These are phyloP conservation scores for Timema cristinae DNA, from an alignment of 2,888 invertebrate genomes.

Conservation along the genomic window DNA sequence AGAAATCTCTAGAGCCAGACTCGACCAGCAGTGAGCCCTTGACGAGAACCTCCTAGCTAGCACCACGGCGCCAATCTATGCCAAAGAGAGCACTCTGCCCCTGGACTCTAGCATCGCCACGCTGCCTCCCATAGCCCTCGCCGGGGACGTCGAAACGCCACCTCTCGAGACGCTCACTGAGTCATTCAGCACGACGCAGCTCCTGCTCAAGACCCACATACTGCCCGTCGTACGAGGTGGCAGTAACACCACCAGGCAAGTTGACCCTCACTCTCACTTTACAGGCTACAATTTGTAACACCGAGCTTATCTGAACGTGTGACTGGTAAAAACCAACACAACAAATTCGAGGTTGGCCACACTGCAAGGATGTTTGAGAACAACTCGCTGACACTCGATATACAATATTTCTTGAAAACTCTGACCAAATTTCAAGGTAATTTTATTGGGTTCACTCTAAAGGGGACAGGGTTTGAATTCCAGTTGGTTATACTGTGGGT, in stretches of 20 bases:
- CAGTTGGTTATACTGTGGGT: too few species aligned
- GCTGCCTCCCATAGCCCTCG: conserved; percentile 71
- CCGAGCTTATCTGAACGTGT: background rate
- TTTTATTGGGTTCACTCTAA: too few species aligned
- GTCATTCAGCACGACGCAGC: conserved; percentile 87
- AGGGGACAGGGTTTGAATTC: too few species aligned
- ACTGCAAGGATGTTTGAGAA: too few species aligned
- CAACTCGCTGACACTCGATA: too few species aligned
- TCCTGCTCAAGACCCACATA: conserved; percentile 83
- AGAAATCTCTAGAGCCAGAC: conserved; percentile 58
- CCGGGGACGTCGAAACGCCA: conserved; percentile 75
- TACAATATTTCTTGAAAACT: too few species aligned
- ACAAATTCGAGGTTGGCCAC: too few species aligned
- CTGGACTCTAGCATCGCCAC: conserved; percentile 79
- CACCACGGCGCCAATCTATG: conserved; percentile 60
- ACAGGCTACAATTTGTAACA: background rate
- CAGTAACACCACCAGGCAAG: conserved; percentile 62
- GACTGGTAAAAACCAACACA: background rate
- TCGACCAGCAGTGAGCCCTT: conserved; percentile 60
- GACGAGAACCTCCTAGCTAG: conserved; percentile 81
- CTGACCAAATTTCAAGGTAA: too few species aligned
- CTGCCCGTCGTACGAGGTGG: conserved; percentile 74
- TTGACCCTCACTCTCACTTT: background rate
- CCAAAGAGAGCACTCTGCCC: conserved; percentile 59
- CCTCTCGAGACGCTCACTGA: conserved; percentile 85